Base-by-base conservation (phyloP, 1,140 invertebrate species). In the Rhizoglyphus robini region DNA sequence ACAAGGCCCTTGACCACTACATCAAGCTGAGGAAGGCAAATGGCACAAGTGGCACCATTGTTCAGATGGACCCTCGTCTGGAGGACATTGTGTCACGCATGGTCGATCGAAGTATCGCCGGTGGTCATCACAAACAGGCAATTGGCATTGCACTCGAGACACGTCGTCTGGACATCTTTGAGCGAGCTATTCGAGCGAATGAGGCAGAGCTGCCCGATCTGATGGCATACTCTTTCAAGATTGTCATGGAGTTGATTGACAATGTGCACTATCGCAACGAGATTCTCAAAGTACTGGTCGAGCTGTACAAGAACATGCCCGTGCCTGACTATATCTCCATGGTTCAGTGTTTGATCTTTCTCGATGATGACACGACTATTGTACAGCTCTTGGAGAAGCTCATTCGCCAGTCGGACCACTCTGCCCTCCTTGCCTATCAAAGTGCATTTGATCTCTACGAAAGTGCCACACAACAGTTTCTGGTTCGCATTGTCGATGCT, bases 381-480 rank as follows among this genome's bases (percentile, higher is more conserved):
- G 92, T 92, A 11, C 23, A 54, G 27, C 29, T 60, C 8, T 58
- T 66, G 27, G 49, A 64, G 57, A 58, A 48, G 23, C 63, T 69
- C 34, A 27, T 66, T 23, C 46, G 60, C 0, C 36, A 30, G 18
- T 25, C 46, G 18, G 60, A 80, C 75, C 81, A 85, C 48, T 81
- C 76, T 69, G 77, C 79, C 34, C 73, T 98, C 4, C 97, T 98
- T 90, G 94, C 91, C 0, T 98, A 96, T 78, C 96, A 99, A 80
- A 97, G 99, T 72, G 93, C 87, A 0, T 99, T 99, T 80, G 96
- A 99, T 82, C 80, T 99, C 67, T 99, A 99, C 73, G 96, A 99
- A 77, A 96, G 91, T 67, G 96, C 95, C 0, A 97, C 94, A 0
- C 96, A 99, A 78, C 92, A 98, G 74, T 97, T 98, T 74, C 78